Conservation (phyloP, 2,888 invertebrate genomes). For the Parnassius mnemosyne region DNA sequence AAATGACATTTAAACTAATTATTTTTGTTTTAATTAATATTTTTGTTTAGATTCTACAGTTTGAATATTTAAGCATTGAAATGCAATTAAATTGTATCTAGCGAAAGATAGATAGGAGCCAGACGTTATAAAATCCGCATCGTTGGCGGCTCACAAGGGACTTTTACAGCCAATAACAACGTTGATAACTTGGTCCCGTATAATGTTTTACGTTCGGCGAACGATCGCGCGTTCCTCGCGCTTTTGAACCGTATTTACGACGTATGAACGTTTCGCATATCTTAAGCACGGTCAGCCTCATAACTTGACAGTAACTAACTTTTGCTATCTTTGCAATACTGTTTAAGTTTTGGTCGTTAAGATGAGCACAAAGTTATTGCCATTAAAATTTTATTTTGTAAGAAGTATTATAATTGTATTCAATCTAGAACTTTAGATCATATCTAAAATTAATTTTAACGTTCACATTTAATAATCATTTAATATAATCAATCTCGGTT, state of each 20-base stretch:
- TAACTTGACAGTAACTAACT: background rate
- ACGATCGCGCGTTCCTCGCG: slow-evolving; percentile 6
- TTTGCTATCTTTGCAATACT: too few relatives aligned
- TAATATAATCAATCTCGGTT: too few relatives aligned
- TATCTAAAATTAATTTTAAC: too few relatives aligned
- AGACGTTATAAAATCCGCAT: slow-evolving; percentile 45
- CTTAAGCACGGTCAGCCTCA: background rate
- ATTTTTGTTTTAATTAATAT: too few relatives aligned
- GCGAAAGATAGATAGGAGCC: slow-evolving; percentile 14
- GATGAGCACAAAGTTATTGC: too few relatives aligned
- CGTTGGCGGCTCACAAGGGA: slow-evolving; percentile 42
- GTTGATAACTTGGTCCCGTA: slow-evolving; percentile 54
- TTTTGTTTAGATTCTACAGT: background rate
- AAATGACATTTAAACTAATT: too few relatives aligned
- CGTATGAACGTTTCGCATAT: background rate
- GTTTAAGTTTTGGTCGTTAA: too few relatives aligned
- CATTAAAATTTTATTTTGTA: too few relatives aligned
- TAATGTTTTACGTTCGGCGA: slow-evolving; percentile 39
- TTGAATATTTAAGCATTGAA: slow-evolving; percentile 7
- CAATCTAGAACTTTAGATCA: too few relatives aligned
- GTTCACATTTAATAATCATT: too few relatives aligned
- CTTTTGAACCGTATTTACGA: slow-evolving; percentile 14
- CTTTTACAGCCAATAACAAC: slow-evolving; percentile 52
- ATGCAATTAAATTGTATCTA: slow-evolving; percentile 7
- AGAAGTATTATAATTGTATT: too few relatives aligned